These are phyloP conservation scores for Drosophila guanche DNA, from an alignment of 1,140 invertebrate species.

Conservation along the genomic window DNA sequence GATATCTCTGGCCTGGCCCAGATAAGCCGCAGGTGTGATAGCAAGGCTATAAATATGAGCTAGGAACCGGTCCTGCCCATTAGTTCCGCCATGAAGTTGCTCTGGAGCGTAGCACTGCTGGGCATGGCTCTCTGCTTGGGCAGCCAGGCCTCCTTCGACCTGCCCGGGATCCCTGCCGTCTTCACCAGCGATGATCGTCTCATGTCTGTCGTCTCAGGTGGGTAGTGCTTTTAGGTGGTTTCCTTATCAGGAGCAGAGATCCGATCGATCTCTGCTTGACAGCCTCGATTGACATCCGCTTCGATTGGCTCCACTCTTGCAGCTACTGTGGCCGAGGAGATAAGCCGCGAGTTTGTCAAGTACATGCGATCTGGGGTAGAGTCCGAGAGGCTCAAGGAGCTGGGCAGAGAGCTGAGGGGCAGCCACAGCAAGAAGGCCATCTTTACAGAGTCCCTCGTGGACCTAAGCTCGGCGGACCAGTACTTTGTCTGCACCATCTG, in stretches of 20 bases:
- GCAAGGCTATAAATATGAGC: slow-evolving; percentile 51
- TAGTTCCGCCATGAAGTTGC: slow-evolving; percentile 51
- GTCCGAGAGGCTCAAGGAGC: slow-evolving; percentile 27
- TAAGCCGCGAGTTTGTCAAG: slow-evolving; percentile 64
- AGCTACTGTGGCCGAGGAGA: slow-evolving; percentile 59
- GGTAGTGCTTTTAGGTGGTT: background rate
- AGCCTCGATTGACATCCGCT: slow-evolving; percentile 29
- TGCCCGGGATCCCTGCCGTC: slow-evolving; percentile 24
- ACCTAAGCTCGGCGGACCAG: slow-evolving; percentile 51
- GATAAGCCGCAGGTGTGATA: slow-evolving; percentile 39
- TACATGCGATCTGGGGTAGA: slow-evolving; percentile 57
- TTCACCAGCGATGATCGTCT: slow-evolving; percentile 36
- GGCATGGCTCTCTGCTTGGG: slow-evolving; percentile 26
- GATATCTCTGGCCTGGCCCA: slow-evolving; percentile 7
- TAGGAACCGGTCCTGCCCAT: background rate
- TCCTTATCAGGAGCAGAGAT: background rate
- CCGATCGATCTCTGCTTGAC: slow-evolving; percentile 9
- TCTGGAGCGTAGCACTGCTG: slow-evolving; percentile 42
- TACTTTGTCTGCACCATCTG: slow-evolving; percentile 85
- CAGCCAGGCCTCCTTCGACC: slow-evolving; percentile 21
- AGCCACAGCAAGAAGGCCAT: slow-evolving; percentile 58
- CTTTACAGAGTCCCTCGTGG: slow-evolving; percentile 57
- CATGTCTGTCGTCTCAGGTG: slow-evolving; percentile 43
- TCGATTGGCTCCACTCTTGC: slow-evolving; percentile 10
- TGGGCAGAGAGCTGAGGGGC: slow-evolving; percentile 44